Conservation (phyloP, 1,140 invertebrate species). For the Meloidogyne floridensis region DNA sequence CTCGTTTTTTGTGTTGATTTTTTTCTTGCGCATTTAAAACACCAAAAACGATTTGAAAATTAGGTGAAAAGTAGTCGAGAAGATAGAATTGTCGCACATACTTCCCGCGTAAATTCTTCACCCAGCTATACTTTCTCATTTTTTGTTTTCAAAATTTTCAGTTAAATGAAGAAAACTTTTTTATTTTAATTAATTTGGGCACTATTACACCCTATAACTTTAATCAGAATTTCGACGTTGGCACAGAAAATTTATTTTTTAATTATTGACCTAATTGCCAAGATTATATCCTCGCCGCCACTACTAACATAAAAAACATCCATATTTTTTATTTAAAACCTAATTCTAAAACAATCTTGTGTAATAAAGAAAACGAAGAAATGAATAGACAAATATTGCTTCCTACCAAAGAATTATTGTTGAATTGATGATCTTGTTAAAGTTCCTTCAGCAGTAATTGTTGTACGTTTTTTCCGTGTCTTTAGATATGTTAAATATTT, state of each 20-base stretch:
- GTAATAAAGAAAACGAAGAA: neutral
- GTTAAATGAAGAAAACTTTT: neutral
- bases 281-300: too few relatives aligned
- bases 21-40: constrained; percentile 1
- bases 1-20: constrained; percentile 13
- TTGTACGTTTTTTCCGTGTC: constrained; percentile 16
- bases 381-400: neutral
- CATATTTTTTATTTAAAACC: too few relatives aligned
- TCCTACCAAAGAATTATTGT: neutral
- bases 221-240: too few relatives aligned
- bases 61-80: neutral
- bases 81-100: too few relatives aligned
- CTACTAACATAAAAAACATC: too few relatives aligned
- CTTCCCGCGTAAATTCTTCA: neutral
- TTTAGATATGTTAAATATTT: neutral
- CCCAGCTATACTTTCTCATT: neutral
- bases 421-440: neutral
- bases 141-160: constrained; percentile 5
- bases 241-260: too few relatives aligned
- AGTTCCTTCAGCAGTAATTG: constrained; percentile 13
- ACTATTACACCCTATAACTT: too few relatives aligned
- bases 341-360: too few relatives aligned
- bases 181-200: neutral
- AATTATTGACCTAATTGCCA: too few relatives aligned
- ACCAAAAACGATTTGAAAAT: neutral